A percentile compares a stretch with the other conserved stretches of the same genome.
Evolutionary conservation across 2,888 invertebrate species (phyloP).

Genomic region (Cheilosia variabilis): DNA sequence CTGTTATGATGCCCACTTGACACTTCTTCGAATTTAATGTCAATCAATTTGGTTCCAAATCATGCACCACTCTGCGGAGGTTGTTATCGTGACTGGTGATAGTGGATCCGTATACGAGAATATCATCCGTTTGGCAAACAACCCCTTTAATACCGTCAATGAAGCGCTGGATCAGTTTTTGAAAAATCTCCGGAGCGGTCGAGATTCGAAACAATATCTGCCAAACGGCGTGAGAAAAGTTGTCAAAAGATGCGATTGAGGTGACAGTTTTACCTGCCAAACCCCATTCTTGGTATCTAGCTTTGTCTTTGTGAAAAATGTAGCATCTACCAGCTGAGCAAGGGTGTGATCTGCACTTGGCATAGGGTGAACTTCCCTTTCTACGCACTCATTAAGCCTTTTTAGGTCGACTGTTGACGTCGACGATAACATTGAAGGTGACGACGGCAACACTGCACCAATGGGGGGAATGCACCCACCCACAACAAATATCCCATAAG

Average conservation of each 20-base stretch:
- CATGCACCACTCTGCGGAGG: no score
- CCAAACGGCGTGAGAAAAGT: conserved; percentile 60
- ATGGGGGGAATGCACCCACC: not conserved
- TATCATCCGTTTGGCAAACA: conserved; percentile 32
- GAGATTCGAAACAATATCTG: conserved; percentile 49
- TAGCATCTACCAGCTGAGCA: conserved; percentile 69
- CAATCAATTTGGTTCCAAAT: conserved; percentile 4
- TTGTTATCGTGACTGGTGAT: no score
- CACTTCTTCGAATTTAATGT: conserved; percentile 50
- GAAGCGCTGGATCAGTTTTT: conserved; percentile 41
- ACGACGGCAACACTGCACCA: not conserved
- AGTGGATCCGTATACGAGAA: no score
- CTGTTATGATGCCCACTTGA: conserved; percentile 26
- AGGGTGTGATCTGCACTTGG: conserved; percentile 74
- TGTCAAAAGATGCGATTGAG: conserved; percentile 30
- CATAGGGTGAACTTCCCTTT: conserved; percentile 71
- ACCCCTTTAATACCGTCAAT: conserved; percentile 40
- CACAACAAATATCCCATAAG: no score
- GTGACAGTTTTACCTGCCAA: conserved; percentile 47
- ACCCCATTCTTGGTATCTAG: conserved; percentile 77
- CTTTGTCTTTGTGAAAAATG: conserved; percentile 78
- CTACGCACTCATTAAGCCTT: conserved; percentile 3
- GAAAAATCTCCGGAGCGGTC: conserved; percentile 50
- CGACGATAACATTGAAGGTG: not conserved
- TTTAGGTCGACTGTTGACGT: not conserved